Evolutionary conservation across 1,140 invertebrate species (phyloP).

Genomic region (Macrostomum lignano): DNA sequence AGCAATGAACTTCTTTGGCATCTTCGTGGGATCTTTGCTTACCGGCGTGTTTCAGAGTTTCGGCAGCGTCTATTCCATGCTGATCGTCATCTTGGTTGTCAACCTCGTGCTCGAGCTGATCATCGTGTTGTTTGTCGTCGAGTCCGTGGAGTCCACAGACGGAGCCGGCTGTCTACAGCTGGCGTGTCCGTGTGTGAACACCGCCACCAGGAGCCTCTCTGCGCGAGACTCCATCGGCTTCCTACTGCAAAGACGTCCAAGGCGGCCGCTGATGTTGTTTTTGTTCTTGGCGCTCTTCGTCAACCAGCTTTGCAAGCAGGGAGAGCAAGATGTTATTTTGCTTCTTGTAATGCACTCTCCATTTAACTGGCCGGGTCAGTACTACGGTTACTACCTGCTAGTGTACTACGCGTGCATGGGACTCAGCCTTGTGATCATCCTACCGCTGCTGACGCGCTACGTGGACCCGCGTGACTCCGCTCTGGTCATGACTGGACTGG

Average conservation of each 20-base stretch:
- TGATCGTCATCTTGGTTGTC: slow-evolving; percentile 12
- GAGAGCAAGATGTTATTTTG: slow-evolving; percentile 20
- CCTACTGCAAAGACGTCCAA: too few relatives aligned
- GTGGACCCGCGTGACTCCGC: slow-evolving; percentile 12
- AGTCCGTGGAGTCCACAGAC: background rate
- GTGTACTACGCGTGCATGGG: slow-evolving; percentile 20
- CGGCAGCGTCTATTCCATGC: slow-evolving; percentile 12
- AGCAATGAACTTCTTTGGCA: slow-evolving; percentile 23
- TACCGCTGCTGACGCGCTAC: slow-evolving; percentile 15
- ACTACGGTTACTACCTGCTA: slow-evolving; percentile 22
- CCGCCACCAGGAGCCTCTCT: too few relatives aligned
- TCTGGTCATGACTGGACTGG: slow-evolving; percentile 15
- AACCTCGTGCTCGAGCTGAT: slow-evolving; percentile 11
- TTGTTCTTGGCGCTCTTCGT: slow-evolving; percentile 10
- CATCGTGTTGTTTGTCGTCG: slow-evolving; percentile 8
- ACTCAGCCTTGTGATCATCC: slow-evolving; percentile 13
- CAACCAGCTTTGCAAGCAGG: slow-evolving; percentile 17
- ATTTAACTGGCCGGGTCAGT: slow-evolving; percentile 16
- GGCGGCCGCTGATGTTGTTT: slow-evolving; percentile 8
- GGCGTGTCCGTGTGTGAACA: background rate
- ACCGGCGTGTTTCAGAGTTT: slow-evolving; percentile 15
- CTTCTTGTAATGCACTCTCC: slow-evolving; percentile 15
- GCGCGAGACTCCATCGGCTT: too few relatives aligned
- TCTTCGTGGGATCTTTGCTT: slow-evolving; percentile 17
- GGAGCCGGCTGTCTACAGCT: slow-evolving; percentile 6